Conservation (phyloP, 2,888 invertebrate species). For the Tanytarsus gracilentus region DNA sequence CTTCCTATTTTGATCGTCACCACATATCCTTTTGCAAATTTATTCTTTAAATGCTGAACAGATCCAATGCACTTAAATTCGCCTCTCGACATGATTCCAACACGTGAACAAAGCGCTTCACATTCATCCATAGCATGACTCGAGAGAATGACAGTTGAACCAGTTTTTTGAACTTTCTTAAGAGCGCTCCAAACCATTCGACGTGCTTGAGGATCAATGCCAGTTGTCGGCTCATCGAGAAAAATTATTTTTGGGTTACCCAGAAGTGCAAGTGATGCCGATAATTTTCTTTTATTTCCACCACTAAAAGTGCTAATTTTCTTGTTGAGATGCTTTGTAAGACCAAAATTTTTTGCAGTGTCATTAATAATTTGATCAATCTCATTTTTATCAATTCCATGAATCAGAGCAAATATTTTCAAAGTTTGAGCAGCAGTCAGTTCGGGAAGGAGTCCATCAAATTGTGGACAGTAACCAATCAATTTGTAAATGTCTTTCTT, state of each 20-base stretch:
- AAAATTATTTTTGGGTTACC: conserved; percentile 8
- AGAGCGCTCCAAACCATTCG: conserved; percentile 64
- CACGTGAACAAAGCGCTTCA: conserved; percentile 61
- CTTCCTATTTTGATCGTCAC: conserved; percentile 42
- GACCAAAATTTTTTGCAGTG: conserved; percentile 43
- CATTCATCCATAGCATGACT: conserved; percentile 73
- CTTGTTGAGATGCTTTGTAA: conserved; percentile 43
- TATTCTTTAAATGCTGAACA: conserved; percentile 59
- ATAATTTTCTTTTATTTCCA: conserved; percentile 50
- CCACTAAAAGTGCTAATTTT: conserved; percentile 43
- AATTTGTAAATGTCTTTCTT: conserved; percentile 38
- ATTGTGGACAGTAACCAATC: conserved; percentile 49
- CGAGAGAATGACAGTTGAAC: conserved; percentile 62
- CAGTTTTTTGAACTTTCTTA: conserved; percentile 51
- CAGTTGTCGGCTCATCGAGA: conserved; percentile 29
- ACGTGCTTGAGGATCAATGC: conserved; percentile 54
- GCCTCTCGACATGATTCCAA: conserved; percentile 67
- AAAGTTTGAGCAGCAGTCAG: conserved; percentile 49
- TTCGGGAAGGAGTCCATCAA: conserved; percentile 48
- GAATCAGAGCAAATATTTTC: conserved; percentile 45
- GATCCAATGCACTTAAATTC: conserved; percentile 57
- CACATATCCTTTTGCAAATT: conserved; percentile 53
- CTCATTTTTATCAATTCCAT: conserved; percentile 42
- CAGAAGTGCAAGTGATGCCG: conserved; percentile 46
- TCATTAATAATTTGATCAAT: conserved; percentile 37